These are phyloP conservation scores for Cephus spinipes DNA, from an alignment of 2,888 invertebrate species.

Conservation along the genomic window DNA sequence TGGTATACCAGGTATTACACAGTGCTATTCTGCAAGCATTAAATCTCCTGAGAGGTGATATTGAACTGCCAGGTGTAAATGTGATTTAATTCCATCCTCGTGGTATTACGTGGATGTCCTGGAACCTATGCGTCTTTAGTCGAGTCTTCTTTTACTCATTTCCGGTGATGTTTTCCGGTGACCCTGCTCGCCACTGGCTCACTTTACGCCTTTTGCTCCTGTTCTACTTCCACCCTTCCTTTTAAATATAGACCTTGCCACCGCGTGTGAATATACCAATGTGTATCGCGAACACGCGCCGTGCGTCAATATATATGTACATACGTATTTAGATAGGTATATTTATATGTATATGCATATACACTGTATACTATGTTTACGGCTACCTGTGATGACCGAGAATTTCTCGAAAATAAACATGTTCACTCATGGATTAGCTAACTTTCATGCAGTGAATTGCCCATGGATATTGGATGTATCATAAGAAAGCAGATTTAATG, in stretches of 20 bases:
- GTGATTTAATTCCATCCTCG: neutral
- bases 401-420: neutral
- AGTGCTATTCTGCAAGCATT: neutral
- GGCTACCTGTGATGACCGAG: neutral
- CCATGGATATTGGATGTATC: neutral
- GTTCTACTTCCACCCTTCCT: conserved; percentile 28
- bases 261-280: neutral
- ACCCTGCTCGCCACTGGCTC: conserved; percentile 29
- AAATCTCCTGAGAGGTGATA: neutral
- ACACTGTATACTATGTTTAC: neutral
- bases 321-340: neutral
- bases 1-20: neutral
- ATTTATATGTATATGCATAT: neutral
- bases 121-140: neutral
- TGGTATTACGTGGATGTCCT: neutral
- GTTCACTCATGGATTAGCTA: neutral
- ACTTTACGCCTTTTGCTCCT: conserved; percentile 37
- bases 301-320: neutral
- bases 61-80: neutral
- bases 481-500: neutral
- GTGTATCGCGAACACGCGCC: neutral
- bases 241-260: conserved; percentile 36
- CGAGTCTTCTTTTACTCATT: neutral
- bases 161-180: conserved; percentile 24
- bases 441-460: neutral